These are phyloP conservation scores for Scaptomyza tumidula DNA, from an alignment of 2,888 invertebrate genomes.

Conservation along the genomic window DNA sequence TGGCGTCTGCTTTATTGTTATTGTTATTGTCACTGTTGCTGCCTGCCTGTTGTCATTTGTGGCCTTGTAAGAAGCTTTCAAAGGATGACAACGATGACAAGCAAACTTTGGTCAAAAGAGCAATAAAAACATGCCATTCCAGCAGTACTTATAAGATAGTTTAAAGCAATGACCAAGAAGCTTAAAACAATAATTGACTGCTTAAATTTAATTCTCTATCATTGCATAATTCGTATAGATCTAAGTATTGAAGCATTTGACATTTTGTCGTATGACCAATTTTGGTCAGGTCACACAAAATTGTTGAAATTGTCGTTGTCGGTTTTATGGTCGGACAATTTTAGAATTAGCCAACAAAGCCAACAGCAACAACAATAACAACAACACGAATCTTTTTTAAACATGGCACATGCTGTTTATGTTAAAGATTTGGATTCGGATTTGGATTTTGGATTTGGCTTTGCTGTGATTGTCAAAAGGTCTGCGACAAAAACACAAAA, in stretches of 20 bases:
- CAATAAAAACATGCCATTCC: conserved; percentile 40
- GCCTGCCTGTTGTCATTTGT: conserved; percentile 33
- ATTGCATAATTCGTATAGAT: conserved; percentile 19
- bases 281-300: conserved; percentile 40
- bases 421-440: conserved; percentile 21
- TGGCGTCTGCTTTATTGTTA: conserved; percentile 30
- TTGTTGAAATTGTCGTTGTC: conserved; percentile 40
- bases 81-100: conserved; percentile 63
- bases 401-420: conserved; percentile 60
- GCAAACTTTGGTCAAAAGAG: conserved; percentile 34
- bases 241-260: conserved; percentile 54
- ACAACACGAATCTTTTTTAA: conserved; percentile 8
- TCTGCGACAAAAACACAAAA: conserved; percentile 35
- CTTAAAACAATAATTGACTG: not conserved
- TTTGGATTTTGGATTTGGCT: conserved; percentile 20
- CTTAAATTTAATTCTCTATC: not conserved
- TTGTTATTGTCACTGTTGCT: conserved; percentile 27
- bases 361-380: conserved; percentile 38
- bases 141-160: conserved; percentile 5
- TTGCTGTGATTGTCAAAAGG: conserved; percentile 42
- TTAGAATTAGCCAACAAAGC: conserved; percentile 63
- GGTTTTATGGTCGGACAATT: conserved; percentile 52
- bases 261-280: conserved; percentile 69
- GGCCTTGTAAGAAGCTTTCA: conserved; percentile 56
- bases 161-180: not conserved